Evolutionary conservation across 2,797 vertebrate species (phyloP).

Genomic region (Orientallactaga sibirica): DNA sequence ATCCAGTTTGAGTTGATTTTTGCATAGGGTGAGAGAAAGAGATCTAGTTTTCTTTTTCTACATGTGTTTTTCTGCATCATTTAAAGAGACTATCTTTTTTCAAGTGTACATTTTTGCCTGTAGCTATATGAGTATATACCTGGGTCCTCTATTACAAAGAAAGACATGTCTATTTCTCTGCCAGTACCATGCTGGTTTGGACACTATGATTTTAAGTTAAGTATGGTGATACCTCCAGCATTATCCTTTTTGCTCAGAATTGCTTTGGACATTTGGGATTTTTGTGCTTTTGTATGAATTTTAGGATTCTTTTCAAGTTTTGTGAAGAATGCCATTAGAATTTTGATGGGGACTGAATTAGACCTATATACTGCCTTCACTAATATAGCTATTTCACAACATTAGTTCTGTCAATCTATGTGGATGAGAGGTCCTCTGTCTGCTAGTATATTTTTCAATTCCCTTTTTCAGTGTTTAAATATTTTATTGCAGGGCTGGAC

Average conservation of each 20-base stretch:
- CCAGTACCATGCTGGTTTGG: background rate
- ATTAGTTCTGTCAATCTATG: background rate
- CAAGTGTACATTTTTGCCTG: background rate
- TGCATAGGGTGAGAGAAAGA: background rate
- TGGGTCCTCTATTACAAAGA: background rate
- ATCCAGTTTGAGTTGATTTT: too few species aligned
- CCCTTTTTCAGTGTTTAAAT: background rate
- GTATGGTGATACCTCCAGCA: too few species aligned
- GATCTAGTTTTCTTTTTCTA: background rate
- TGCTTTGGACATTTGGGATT: too few species aligned
- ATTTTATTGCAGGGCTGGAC: too few species aligned
- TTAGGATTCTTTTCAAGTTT: background rate
- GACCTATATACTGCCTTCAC: background rate
- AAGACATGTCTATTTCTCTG: background rate
- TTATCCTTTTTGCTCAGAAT: too few species aligned
- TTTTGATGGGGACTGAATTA: background rate
- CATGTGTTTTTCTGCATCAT: background rate
- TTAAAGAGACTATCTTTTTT: background rate
- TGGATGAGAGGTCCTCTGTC: background rate
- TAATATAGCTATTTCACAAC: background rate
- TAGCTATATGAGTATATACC: background rate
- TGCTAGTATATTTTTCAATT: background rate
- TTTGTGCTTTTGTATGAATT: background rate
- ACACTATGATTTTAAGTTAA: background rate
- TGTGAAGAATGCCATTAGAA: background rate